phyloP scores from a whole-genome alignment of 2,888 invertebrate genomes.

The Lycia hirtaria region DNA sequence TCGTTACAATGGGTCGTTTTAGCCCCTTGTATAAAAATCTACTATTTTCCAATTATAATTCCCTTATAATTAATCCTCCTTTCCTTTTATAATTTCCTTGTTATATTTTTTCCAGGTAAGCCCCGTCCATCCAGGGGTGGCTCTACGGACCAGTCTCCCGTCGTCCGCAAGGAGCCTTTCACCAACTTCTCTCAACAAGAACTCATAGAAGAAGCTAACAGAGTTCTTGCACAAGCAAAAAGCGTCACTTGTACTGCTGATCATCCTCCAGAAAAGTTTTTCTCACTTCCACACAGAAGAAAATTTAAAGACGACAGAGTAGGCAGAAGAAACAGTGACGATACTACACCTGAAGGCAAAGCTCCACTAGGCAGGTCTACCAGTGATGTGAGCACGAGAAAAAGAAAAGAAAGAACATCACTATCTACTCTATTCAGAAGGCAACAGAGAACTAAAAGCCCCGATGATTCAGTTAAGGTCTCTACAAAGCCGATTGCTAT shows the following conservation, averaged over 20 bases:
- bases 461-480: constrained; percentile 81
- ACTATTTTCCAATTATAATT: not conserved
- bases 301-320: constrained; percentile 77
- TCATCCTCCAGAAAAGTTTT: constrained; percentile 87
- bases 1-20: no score
- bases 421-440: constrained; percentile 89
- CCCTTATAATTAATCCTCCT: not conserved
- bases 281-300: constrained; percentile 88
- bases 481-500: constrained; percentile 68
- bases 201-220: constrained; percentile 91
- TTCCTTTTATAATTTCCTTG: not conserved
- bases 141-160: constrained; percentile 64
- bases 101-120: constrained; percentile 72
- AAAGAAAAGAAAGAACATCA: constrained; percentile 85
- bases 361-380: constrained; percentile 82
- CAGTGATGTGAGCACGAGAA: constrained; percentile 83
- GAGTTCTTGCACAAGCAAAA: constrained; percentile 90
- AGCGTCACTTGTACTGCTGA: constrained; percentile 88
- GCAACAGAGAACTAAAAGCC: constrained; percentile 81
- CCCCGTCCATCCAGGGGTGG: constrained; percentile 74
- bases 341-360: constrained; percentile 71
- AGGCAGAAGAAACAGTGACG: constrained; percentile 83
- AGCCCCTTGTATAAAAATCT: no score
- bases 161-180: constrained; percentile 83
- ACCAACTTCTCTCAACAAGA: constrained; percentile 89